Conservation (phyloP, 2,797 vertebrate species). For the Limosa lapponica region DNA sequence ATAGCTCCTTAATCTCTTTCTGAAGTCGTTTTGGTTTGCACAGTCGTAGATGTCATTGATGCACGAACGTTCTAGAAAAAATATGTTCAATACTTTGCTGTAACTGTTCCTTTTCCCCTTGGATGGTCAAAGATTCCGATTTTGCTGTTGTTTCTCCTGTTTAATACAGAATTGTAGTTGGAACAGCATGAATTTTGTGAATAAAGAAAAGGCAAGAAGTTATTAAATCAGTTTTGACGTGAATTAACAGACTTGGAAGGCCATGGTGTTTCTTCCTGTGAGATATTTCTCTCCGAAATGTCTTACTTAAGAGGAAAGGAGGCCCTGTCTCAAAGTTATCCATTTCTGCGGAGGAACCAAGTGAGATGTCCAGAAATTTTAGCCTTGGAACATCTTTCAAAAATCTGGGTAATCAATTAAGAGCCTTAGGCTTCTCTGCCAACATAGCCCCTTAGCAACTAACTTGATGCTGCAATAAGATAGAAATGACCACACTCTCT, state of each 20-base stretch:
- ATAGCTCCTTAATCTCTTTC: conserved; percentile 29
- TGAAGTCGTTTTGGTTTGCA: neutral
- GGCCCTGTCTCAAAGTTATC: neutral
- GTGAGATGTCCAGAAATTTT: neutral
- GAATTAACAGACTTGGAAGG: neutral
- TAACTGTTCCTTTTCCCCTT: neutral
- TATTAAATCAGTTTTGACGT: neutral
- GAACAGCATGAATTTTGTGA: neutral
- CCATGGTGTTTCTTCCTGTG: neutral
- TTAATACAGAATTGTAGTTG: neutral
- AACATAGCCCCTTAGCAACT: neutral
- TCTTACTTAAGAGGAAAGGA: neutral
- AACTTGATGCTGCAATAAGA: neutral
- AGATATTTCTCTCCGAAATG: neutral
- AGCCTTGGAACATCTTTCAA: neutral
- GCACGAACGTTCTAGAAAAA: neutral
- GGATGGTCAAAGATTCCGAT: neutral
- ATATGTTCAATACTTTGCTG: neutral
- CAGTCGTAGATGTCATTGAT: neutral
- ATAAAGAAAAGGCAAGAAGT: neutral
- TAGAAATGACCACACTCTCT: neutral
- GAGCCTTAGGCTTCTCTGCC: neutral
- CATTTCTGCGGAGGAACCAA: neutral
- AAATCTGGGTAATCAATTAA: neutral
- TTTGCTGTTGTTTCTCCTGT: neutral